Evolutionary conservation across 2,113 vertebrate species (phyloP).

Genomic region (Hippocampus mohnikei): DNA sequence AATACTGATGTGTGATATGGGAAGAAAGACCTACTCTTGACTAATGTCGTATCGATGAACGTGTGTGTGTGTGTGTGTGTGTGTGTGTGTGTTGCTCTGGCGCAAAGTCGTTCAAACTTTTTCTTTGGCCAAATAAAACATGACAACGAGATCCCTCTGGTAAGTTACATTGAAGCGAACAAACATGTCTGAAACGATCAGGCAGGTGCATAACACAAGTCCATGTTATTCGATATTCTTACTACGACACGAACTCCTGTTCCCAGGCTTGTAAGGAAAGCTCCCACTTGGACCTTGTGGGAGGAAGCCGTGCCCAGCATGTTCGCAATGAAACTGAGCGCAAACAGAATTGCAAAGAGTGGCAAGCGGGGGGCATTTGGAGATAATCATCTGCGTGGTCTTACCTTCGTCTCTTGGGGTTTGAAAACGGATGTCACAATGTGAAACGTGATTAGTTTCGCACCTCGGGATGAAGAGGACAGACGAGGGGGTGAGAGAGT

Average conservation of each 20-base stretch:
- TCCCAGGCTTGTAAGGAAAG: neutral
- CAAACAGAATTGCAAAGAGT: neutral
- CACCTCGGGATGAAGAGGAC: constrained; percentile 18
- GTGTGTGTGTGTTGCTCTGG: neutral
- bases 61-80: neutral
- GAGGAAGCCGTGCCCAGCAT: constrained; percentile 38
- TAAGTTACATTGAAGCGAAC: too few relatives aligned
- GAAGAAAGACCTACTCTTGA: neutral
- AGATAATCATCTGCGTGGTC: neutral
- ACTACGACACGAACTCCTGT: neutral
- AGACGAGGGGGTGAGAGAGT: constrained; percentile 11
- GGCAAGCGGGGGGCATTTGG: neutral
- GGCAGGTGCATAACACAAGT: fast-evolving
- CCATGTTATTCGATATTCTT: neutral
- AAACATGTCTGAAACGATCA: constrained; percentile 10
- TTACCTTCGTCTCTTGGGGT: constrained; percentile 35
- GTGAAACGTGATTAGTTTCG: neutral
- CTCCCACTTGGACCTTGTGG: constrained; percentile 13
- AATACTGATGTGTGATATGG: neutral
- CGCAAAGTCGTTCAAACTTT: constrained; percentile 37
- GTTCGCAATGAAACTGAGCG: constrained; percentile 22
- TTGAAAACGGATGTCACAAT: neutral
- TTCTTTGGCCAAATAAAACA: neutral
- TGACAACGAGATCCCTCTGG: neutral
- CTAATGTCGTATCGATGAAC: neutral